Base-by-base conservation (phyloP, 2,113 vertebrate species). In the Genyomyrus donnyi region DNA sequence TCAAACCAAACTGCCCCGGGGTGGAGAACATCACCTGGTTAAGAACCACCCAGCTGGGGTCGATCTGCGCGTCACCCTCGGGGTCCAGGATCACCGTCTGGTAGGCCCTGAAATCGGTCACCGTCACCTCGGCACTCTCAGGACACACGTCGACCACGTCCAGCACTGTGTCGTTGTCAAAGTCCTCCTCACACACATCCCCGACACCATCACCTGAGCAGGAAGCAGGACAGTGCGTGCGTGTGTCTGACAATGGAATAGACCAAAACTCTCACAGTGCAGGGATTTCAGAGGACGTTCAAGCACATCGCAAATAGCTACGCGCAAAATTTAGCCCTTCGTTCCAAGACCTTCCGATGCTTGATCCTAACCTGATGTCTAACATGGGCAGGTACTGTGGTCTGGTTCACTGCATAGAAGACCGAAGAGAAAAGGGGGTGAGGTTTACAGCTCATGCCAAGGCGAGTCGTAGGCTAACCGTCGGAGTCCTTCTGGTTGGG, bases 11-110 rank as follows among this genome's bases (percentile, higher is more conserved):
- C 83, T 8, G 31, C 39, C 39, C 19, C 39, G 13, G 10, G n/a
- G 21, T 0, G 2, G 15, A 21, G 21, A n/a, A 39, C 53, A 49
- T 96, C 92, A 96, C 97, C 96, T 97, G 96, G 91, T 98, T 98
- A 77, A 98, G 93, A 88, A 98, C 97, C 80, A 98, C 95, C 97
- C 97, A 98, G 90, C 97, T 97, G 89, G 97, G 97, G 92, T 98
- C 97, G 2, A 97, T 98, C 93, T 98, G 97, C 0, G 97, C 96
- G n/a, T 97, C 97, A 0, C 97, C 97, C 90, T 97, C 97, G 3
- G 97, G 97, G 90, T 98, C 97, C 90, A 98, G 92, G 88, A 97
- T 96, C 45, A 98, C 96, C 0, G 97, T 97, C 93, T 98, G 97
- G 91, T 97, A 97, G 56, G 97, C 97, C 70, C 97, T 95, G 94